Percentiles rank a stretch among this genome's conserved stretches.
phyloP scores from a whole-genome alignment of 1,140 invertebrate genomes.

The Drosophila malerkotliana region DNA sequence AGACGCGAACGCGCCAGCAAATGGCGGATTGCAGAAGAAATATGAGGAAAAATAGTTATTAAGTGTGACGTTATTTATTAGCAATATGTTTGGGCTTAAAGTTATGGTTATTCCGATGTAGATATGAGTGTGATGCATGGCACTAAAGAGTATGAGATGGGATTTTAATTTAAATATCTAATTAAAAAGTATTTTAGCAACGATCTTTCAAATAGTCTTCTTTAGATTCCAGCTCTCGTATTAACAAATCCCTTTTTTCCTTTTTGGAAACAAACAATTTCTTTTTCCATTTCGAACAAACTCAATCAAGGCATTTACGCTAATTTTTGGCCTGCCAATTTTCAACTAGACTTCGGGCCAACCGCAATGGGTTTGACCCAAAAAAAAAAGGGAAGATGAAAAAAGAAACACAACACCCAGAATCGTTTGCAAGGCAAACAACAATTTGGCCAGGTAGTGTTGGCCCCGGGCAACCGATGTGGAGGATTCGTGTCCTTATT shows the following conservation, averaged over 20 bases:
- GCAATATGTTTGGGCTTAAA: conserved; percentile 30
- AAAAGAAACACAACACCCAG: background rate
- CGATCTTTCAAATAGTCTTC: background rate
- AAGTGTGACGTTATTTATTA: conserved; percentile 55
- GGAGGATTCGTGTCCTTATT: conserved; percentile 12
- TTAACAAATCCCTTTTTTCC: background rate
- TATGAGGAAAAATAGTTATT: conserved; percentile 52
- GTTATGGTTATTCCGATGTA: conserved; percentile 30
- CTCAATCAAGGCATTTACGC: conserved; percentile 64
- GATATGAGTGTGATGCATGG: conserved; percentile 16
- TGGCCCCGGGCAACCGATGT: conserved; percentile 5
- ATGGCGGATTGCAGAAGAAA: conserved; percentile 35
- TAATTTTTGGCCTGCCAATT: conserved; percentile 53
- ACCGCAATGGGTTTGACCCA: conserved; percentile 10
- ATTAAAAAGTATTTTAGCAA: background rate
- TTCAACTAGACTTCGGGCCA: conserved; percentile 24
- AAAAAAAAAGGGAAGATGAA: background rate
- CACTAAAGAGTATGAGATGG: background rate
- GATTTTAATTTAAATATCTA: background rate
- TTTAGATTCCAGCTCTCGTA: background rate
- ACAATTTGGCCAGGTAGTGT: conserved; percentile 40
- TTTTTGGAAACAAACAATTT: conserved; percentile 14
- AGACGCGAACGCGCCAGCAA: background rate
- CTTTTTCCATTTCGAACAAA: conserved; percentile 17
- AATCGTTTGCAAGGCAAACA: conserved; percentile 28